Evolutionary conservation across 2,888 invertebrate genomes (phyloP).

Genomic region (Rhopalosiphum nymphaeae): DNA sequence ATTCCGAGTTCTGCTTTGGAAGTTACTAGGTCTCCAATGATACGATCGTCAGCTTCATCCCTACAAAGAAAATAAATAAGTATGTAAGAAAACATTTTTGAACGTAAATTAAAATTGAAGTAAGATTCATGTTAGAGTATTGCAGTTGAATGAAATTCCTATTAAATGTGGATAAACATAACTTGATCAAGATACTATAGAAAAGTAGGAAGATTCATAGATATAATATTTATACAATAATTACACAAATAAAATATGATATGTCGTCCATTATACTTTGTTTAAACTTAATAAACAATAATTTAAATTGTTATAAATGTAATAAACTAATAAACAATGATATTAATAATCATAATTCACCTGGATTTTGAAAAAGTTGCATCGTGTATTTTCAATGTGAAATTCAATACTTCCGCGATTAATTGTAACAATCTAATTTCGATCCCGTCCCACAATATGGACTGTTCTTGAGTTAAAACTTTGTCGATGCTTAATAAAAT

Average conservation of each 20-base stretch:
- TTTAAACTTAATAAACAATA: neutral
- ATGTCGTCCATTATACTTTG: neutral
- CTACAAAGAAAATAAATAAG: constrained; percentile 30
- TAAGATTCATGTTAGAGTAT: neutral
- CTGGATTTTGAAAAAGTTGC: constrained; percentile 67
- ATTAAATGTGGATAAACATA: neutral
- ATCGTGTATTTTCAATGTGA: constrained; percentile 79
- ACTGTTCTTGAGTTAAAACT: constrained; percentile 71
- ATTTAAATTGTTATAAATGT: neutral
- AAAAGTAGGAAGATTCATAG: neutral
- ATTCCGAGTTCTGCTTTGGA: constrained; percentile 78
- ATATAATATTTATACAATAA: neutral
- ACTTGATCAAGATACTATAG: neutral
- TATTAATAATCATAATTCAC: neutral
- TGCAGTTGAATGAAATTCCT: no score
- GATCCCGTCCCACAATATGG: constrained; percentile 79
- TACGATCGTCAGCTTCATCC: constrained; percentile 54
- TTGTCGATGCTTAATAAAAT: constrained; percentile 70
- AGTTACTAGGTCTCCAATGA: constrained; percentile 66
- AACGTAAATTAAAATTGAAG: neutral
- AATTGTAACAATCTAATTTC: constrained; percentile 78
- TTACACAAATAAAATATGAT: neutral
- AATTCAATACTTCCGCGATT: constrained; percentile 78
- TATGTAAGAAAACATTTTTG: neutral
- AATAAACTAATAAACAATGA: neutral